These are phyloP conservation scores for Cantharis rustica DNA, from an alignment of 2,888 invertebrate genomes.

Conservation along the genomic window DNA sequence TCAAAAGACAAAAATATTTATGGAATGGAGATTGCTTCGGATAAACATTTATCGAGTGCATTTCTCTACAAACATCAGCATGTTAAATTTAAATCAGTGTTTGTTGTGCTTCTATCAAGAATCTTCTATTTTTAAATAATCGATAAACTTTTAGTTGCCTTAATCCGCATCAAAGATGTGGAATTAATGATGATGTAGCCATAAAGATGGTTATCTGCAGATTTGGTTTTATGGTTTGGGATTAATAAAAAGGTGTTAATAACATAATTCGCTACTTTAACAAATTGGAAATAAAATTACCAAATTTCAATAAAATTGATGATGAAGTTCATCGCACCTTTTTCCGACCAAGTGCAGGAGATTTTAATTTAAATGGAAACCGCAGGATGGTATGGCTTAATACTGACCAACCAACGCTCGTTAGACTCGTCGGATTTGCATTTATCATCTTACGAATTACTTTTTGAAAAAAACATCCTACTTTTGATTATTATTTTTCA, in stretches of 20 bases:
- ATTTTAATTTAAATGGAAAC: slow-evolving; percentile 10
- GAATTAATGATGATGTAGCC: not conserved
- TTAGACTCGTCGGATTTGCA: slow-evolving; percentile 4
- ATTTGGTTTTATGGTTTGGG: not conserved
- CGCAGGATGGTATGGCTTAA: not conserved
- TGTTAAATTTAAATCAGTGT: not conserved
- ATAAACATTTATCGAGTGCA: not conserved
- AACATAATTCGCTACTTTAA: not conserved
- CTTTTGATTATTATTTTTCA: not conserved
- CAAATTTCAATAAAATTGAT: not conserved
- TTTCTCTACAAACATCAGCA: not conserved
- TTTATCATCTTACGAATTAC: slow-evolving; percentile 1
- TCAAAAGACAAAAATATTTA: not conserved
- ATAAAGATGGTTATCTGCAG: not conserved
- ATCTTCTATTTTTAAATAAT: not conserved
- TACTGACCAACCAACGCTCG: slow-evolving; percentile 10
- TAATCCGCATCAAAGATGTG: not conserved
- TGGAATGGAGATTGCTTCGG: not conserved
- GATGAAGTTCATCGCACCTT: not conserved
- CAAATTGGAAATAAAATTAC: not conserved
- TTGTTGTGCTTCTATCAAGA: not conserved
- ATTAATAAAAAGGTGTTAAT: not conserved
- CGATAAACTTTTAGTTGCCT: not conserved
- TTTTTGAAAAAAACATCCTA: slow-evolving; percentile 4
- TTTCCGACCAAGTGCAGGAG: not conserved